Conservation (phyloP, 2,888 invertebrate genomes). For the Chloroclysta siterata region DNA sequence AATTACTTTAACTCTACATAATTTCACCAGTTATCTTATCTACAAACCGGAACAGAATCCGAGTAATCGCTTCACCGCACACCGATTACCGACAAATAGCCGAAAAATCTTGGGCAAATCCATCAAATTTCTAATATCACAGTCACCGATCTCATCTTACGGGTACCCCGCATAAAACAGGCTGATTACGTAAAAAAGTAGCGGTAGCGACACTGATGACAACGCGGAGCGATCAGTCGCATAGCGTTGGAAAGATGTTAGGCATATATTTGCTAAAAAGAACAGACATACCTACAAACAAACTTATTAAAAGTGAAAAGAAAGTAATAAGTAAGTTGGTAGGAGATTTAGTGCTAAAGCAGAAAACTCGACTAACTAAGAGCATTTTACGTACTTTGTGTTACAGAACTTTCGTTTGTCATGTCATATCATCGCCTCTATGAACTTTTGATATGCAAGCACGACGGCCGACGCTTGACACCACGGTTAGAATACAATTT, state of each 20-base stretch:
- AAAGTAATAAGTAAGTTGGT: too few relatives aligned
- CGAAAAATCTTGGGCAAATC: conserved; percentile 31
- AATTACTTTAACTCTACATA: background rate
- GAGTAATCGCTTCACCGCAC: conserved; percentile 14
- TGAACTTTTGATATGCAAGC: too few relatives aligned
- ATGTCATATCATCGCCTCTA: too few relatives aligned
- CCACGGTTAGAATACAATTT: too few relatives aligned
- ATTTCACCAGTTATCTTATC: conserved; percentile 2
- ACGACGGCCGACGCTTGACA: too few relatives aligned
- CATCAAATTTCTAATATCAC: conserved; percentile 35
- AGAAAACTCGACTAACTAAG: too few relatives aligned
- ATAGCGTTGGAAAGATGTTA: background rate
- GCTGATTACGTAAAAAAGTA: background rate
- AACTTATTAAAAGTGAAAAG: too few relatives aligned
- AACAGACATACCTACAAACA: too few relatives aligned
- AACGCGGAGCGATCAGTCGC: background rate
- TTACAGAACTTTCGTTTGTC: too few relatives aligned
- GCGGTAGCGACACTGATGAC: background rate
- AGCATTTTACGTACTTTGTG: too few relatives aligned
- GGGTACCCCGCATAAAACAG: conserved; percentile 11
- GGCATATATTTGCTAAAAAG: background rate
- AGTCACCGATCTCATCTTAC: conserved; percentile 28
- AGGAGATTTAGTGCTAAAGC: too few relatives aligned
- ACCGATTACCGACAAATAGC: conserved; percentile 24
- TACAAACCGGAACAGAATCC: conserved; percentile 7